These are phyloP conservation scores for Melanerpes aurifrons DNA, from an alignment of 2,113 vertebrate genomes.

Conservation along the genomic window DNA sequence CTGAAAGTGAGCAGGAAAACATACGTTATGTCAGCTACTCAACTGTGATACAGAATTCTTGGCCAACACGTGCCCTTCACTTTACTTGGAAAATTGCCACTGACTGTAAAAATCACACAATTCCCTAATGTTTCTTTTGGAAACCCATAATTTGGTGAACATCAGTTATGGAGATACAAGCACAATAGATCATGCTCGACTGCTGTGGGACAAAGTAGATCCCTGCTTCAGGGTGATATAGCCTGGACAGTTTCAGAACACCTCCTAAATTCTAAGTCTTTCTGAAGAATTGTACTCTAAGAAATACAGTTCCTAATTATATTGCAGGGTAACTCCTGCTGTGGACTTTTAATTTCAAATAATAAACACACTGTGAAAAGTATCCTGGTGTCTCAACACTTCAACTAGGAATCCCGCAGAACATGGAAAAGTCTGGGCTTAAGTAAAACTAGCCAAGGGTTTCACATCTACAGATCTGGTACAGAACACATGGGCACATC, in stretches of 20 bases:
- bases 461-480: background rate
- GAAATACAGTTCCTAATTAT: background rate
- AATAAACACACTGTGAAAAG: background rate
- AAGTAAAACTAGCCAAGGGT: background rate
- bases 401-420: background rate
- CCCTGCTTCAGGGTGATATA: background rate
- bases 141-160: conserved; percentile 8
- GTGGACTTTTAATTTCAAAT: background rate
- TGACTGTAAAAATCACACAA: conserved; percentile 42
- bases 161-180: background rate
- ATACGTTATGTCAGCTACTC: conserved; percentile 71
- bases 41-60: conserved; percentile 11
- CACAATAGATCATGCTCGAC: conserved; percentile 12
- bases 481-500: background rate
- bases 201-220: background rate
- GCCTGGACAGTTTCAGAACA: background rate
- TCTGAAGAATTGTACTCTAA: background rate
- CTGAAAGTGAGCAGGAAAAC: conserved; percentile 70
- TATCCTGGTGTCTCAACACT: background rate
- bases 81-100: conserved; percentile 62
- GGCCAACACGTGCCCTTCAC: conserved; percentile 58
- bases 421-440: background rate
- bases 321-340: background rate
- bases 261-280: background rate
- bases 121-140: conserved; percentile 28